Evolutionary conservation across 2,113 vertebrate genomes (phyloP).

Genomic region (Ophthalmolycus amberensis): DNA sequence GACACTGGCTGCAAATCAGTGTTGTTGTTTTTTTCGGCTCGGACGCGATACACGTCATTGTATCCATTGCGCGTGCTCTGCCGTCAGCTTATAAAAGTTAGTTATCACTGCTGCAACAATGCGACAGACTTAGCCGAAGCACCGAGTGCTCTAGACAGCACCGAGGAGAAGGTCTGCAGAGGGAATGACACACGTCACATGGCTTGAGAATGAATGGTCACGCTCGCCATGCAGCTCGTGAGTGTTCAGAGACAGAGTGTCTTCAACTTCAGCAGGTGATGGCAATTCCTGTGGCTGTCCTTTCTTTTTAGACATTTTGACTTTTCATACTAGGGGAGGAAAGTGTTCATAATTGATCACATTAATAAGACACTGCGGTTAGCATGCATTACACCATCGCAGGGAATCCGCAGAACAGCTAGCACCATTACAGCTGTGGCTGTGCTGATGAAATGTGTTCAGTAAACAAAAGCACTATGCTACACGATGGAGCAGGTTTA

Average conservation of each 20-base stretch:
- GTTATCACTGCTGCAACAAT: not conserved
- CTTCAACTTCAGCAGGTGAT: not conserved
- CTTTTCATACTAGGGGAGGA: not conserved
- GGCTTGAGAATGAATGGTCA: not conserved
- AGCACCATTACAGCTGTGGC: not conserved
- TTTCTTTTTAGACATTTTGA: not conserved
- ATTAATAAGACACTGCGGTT: not conserved
- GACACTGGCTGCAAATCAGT: not conserved
- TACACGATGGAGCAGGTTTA: not conserved
- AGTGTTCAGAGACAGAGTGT: not conserved
- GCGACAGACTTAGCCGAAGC: not conserved
- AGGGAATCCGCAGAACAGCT: not conserved
- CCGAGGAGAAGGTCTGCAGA: not conserved
- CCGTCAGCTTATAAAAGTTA: not conserved
- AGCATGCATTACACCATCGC: not conserved
- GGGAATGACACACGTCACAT: not conserved
- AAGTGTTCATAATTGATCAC: not conserved
- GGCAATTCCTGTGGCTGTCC: no score
- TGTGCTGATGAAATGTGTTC: not conserved
- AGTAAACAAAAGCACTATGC: not conserved
- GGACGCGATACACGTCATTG: not conserved
- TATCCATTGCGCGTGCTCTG: not conserved
- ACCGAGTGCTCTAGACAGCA: no score
- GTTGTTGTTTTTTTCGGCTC: not conserved
- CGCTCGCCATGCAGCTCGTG: not conserved